Conservation (phyloP, 2,113 vertebrate species). For the Osmerus mordax region DNA sequence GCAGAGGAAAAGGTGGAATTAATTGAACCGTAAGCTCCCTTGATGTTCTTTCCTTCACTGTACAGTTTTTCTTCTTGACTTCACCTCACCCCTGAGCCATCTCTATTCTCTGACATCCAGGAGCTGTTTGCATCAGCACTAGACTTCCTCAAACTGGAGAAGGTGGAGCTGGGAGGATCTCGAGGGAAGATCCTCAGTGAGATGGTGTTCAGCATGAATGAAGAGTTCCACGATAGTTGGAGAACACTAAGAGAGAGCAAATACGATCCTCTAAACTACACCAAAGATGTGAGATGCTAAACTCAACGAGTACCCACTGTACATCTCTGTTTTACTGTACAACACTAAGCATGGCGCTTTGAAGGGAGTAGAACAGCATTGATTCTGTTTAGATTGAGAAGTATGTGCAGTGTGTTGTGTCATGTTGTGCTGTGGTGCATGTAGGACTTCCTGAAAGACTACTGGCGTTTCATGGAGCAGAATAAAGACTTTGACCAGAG, state of each 20-base stretch:
- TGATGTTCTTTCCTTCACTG: no score
- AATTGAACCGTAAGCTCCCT: not conserved
- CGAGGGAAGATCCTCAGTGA: slow-evolving; percentile 68
- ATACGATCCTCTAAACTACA: slow-evolving; percentile 70
- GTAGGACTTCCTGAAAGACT: slow-evolving; percentile 72
- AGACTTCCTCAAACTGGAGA: slow-evolving; percentile 75
- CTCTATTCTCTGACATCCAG: slow-evolving; percentile 42
- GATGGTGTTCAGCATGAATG: slow-evolving; percentile 64
- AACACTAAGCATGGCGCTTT: no score
- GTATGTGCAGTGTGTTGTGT: slow-evolving; percentile 10
- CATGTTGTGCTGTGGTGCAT: slow-evolving; percentile 25
- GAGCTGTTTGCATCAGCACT: slow-evolving; percentile 73
- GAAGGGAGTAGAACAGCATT: no score
- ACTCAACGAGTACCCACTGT: not conserved
- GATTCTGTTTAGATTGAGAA: not conserved
- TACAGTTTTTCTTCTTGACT: not conserved
- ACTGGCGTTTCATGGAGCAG: slow-evolving; percentile 70
- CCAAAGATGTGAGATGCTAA: slow-evolving; percentile 50
- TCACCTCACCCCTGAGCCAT: not conserved
- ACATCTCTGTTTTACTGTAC: not conserved
- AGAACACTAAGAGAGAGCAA: slow-evolving; percentile 73
- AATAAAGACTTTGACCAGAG: slow-evolving; percentile 77
- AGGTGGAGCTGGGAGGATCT: slow-evolving; percentile 63
- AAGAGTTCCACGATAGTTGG: slow-evolving; percentile 71
- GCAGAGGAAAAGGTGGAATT: not conserved